A percentile compares a stretch with the other conserved stretches of the same genome.
phyloP scores from a whole-genome alignment of 2,113 vertebrate genomes.

The Barnardius zonarius region DNA sequence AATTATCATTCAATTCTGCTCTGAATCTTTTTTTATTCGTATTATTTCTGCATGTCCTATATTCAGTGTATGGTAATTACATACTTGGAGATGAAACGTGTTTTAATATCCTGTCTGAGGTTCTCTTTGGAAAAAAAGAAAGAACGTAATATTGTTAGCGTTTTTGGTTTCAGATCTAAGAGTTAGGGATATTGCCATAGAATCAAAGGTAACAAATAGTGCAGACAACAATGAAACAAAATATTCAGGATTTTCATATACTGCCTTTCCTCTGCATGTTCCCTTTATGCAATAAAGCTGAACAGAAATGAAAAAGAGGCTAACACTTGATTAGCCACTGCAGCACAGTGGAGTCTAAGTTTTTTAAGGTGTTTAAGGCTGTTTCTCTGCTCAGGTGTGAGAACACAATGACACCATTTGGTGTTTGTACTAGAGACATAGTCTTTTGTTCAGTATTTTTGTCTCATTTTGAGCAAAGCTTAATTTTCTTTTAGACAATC shows the following conservation, averaged over 20 bases:
- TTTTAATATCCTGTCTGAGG: conserved; percentile 58
- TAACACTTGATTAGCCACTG: background rate
- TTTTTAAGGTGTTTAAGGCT: background rate
- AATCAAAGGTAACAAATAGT: conserved; percentile 15
- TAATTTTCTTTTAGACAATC: background rate
- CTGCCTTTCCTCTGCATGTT: background rate
- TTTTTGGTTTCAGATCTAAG: background rate
- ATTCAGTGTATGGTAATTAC: conserved; percentile 20
- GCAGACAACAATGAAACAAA: background rate
- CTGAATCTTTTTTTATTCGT: conserved; percentile 11
- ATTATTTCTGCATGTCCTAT: background rate
- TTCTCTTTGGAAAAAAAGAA: background rate
- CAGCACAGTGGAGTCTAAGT: background rate
- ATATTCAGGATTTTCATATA: background rate
- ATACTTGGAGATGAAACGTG: background rate
- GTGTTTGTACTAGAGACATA: background rate
- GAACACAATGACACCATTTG: background rate
- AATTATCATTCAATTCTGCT: background rate
- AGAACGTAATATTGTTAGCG: background rate
- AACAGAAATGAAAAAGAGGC: background rate
- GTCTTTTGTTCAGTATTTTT: background rate
- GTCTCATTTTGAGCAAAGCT: background rate
- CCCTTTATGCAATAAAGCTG: background rate
- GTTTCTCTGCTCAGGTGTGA: background rate
- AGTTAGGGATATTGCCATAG: background rate